Evolutionary conservation across 2,113 vertebrate species (phyloP).

Genomic region (Anseranas semipalmata): DNA sequence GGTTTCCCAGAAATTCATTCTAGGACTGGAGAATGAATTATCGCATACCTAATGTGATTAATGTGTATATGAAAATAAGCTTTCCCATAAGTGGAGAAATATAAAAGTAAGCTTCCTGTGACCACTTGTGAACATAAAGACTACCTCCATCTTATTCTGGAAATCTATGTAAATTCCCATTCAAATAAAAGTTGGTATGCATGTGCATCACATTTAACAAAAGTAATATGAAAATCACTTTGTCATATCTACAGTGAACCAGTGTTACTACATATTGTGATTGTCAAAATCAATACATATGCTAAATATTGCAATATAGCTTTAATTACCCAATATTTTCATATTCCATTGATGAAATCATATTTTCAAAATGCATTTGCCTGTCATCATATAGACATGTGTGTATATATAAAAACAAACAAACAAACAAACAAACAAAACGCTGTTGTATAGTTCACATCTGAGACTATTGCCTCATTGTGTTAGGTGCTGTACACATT

Average conservation of each 20-base stretch:
- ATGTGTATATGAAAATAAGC: conserved; percentile 28
- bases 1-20: conserved; percentile 16
- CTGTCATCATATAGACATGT: neutral
- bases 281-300: conserved; percentile 25
- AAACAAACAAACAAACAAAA: too few species aligned
- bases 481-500: neutral
- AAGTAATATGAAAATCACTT: conserved; percentile 17
- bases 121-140: neutral
- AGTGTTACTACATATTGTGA: neutral
- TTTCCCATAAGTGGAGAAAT: conserved; percentile 39
- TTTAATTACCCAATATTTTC: conserved; percentile 21
- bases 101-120: conserved; percentile 9
- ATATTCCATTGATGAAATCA: neutral
- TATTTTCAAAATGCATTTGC: conserved; percentile 5
- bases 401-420: neutral
- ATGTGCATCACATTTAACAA: neutral
- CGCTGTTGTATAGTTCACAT: neutral
- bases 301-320: neutral
- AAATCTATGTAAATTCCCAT: conserved; percentile 33
- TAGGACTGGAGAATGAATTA: conserved; percentile 1
- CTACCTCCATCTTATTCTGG: conserved; percentile 16
- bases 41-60: conserved; percentile 25
- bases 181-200: conserved; percentile 10
- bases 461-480: neutral
- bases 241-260: neutral